Base-by-base conservation (phyloP, 2,113 vertebrate genomes). In the Percina caprodes region DNA sequence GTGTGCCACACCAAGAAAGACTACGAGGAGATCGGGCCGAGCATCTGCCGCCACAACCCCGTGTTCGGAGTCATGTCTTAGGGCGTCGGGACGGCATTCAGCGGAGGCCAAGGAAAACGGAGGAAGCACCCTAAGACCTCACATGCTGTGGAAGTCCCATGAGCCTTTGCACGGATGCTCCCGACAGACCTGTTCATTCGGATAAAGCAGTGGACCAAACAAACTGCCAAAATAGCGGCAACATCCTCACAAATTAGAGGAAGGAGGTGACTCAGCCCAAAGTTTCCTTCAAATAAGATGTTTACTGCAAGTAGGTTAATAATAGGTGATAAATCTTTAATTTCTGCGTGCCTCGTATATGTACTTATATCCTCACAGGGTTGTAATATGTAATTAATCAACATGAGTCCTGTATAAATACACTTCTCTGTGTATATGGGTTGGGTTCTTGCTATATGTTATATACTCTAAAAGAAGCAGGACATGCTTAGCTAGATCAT, bases 1-100 rank as follows among this genome's bases (percentile, higher is more conserved):
- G 97, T 99, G 89, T 99, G 97, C 95, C 97, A 99, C 95, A 99
- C 97, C 95, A 99, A 99, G 95, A 99, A 98, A 91, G 97, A 99
- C 94, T 99, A 99, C 88, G 97, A 99, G 94, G 97, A 99, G 95
- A 97, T 97, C 82, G 97, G 97, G 85, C 97, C 97, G 88, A 98
- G 97, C 96, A 99, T 99, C 95, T 99, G 97, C 94, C 97, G 97
- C 94, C 97, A 99, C 95, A 99, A 99, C 93, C 97, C 97, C 62
- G 97, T 99, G 82, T 99, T 99, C 87, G 97, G 97, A 82, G 97
- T 98, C 89, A 99, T 99, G 97, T 99, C 97, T 77, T 99, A 97
- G 79, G 79, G 49, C 23, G 21, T 6, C 1, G 7, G 26, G 3
- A 19, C 39, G 18, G 52, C 51, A 6, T 61, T 74, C 69, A 66